These are phyloP conservation scores for Parnassius apollo DNA, from an alignment of 2,888 invertebrate species.

Conservation along the genomic window DNA sequence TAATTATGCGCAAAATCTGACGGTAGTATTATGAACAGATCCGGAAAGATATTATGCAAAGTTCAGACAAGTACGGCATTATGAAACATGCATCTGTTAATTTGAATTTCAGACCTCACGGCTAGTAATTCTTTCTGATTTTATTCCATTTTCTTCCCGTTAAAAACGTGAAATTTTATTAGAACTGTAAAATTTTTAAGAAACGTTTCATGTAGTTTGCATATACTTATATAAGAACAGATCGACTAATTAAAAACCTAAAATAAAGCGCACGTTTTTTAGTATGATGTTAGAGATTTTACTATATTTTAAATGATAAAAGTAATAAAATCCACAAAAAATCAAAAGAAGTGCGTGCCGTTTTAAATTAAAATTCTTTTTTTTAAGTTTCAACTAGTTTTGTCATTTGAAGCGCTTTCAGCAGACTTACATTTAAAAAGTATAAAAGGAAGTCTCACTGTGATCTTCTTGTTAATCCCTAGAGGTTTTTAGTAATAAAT, in stretches of 20 bases:
- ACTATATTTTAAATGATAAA: too few species aligned
- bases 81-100: constrained; percentile 23
- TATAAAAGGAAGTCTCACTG: neutral
- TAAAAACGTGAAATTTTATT: neutral
- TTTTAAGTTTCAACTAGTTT: too few species aligned
- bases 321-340: too few species aligned
- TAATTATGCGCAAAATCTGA: neutral
- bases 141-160: neutral
- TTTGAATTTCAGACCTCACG: constrained; percentile 10
- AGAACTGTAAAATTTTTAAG: neutral
- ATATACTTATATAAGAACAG: neutral
- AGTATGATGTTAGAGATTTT: too few species aligned
- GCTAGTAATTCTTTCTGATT: neutral
- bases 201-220: neutral
- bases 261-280: neutral
- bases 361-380: too few species aligned
- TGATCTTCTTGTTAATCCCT: constrained; percentile 37
- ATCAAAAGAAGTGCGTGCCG: too few species aligned
- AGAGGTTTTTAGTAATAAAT: constrained; percentile 66
- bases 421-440: too few species aligned
- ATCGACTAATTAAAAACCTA: neutral
- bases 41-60: constrained; percentile 16
- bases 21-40: constrained; percentile 10
- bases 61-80: constrained; percentile 13
- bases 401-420: too few species aligned